These are phyloP conservation scores for Drosophila acutilabella DNA, from an alignment of 2,888 invertebrate genomes.

Conservation along the genomic window DNA sequence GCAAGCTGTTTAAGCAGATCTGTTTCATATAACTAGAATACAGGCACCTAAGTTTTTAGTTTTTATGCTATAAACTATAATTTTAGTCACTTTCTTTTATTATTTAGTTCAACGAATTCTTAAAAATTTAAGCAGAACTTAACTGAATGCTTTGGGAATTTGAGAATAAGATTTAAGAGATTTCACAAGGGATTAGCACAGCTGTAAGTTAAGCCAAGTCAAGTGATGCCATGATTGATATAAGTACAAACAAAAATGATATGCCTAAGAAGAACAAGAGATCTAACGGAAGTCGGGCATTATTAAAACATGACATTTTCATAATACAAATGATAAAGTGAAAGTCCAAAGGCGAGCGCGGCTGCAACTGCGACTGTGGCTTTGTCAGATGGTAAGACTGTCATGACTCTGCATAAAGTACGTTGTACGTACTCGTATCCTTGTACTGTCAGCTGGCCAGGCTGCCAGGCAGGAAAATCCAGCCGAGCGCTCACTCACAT, in stretches of 20 bases:
- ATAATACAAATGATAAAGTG: slow-evolving; percentile 38
- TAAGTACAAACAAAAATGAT: slow-evolving; percentile 11
- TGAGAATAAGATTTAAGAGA: slow-evolving; percentile 21
- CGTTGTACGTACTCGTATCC: slow-evolving; percentile 41
- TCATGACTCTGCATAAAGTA: slow-evolving; percentile 56
- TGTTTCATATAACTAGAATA: no score
- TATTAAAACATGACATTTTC: slow-evolving; percentile 47
- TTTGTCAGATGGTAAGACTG: slow-evolving; percentile 18
- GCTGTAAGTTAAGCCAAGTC: background rate
- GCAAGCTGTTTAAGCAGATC: no score
- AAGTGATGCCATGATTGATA: slow-evolving; percentile 9
- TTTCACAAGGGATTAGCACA: slow-evolving; percentile 10
- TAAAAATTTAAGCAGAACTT: no score
- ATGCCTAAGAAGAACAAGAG: slow-evolving; percentile 26
- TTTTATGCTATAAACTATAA: no score
- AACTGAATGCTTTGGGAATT: background rate
- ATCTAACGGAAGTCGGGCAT: slow-evolving; percentile 32
- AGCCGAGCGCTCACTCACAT: slow-evolving; percentile 28
- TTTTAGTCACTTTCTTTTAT: no score
- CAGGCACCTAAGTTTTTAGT: no score
- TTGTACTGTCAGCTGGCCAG: slow-evolving; percentile 14
- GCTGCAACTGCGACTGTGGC: slow-evolving; percentile 9
- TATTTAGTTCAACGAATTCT: no score
- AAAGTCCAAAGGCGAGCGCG: slow-evolving; percentile 12
- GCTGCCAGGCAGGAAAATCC: background rate